Base-by-base conservation (phyloP, 2,888 invertebrate species). In the Xiphydria camelus region DNA sequence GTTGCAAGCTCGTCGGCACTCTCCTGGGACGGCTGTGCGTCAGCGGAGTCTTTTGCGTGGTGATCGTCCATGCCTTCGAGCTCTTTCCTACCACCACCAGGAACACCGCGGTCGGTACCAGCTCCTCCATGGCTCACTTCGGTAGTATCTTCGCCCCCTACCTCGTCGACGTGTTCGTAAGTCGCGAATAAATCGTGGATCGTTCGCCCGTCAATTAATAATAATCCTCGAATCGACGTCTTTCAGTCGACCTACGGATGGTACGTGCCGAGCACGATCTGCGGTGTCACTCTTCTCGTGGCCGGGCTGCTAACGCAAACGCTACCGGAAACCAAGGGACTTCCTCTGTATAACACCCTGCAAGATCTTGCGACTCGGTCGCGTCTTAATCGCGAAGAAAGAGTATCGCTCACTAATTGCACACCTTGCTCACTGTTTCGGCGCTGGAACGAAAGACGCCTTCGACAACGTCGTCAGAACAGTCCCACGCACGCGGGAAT, bases 51-150 rank as follows among this genome's bases (percentile, higher is more conserved):
- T 82, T 79, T 59, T 79, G 79, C n/a, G 77, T 80, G 14, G 77
- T 80, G n/a, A 80, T 81, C 9, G 70, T 82, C 1, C 80, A 79
- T 51, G 79, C 82, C 0, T 77, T 82, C 6, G 82, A 82, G 59
- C 66, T 82, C 31, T 82, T 80, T 61, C 81, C 81, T 35, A 82
- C 81, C 1, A 68, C 76, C 47, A 75, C 78, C 37, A 68, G 82
- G 25, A 81, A 79, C 59, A 78, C 80, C 2, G 81, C 81, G 0
- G 64, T 82, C 19, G 82, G 82, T 7, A 77, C 78, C 2, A 78
- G 80, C 46, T 78, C 80, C 1, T 79, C 79, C 10, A 72, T 78
- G 61, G 78, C 79, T 1, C 78, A 81, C 58, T 68, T 82, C 9
- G 81, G 81, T 6, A 78, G 80, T 9, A 78, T 81, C 21, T 71